These are phyloP conservation scores for Battus philenor DNA, from an alignment of 1,140 invertebrate genomes.

Conservation along the genomic window DNA sequence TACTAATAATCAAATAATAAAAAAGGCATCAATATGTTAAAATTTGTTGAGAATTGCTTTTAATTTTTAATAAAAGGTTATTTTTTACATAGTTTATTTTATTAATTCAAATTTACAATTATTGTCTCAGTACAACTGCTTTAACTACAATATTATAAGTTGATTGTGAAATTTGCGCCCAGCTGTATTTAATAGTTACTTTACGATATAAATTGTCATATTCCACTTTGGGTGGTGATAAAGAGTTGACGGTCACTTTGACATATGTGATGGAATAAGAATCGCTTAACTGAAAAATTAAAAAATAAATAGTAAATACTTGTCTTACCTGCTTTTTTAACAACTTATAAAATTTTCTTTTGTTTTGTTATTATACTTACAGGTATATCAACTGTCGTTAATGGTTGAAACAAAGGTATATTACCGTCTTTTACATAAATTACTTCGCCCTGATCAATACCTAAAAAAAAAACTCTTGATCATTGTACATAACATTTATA, in stretches of 20 bases:
- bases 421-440: conserved; percentile 10
- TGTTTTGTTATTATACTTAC: conserved; percentile 9
- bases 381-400: conserved; percentile 11
- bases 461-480: neutral
- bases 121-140: no score
- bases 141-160: conserved; percentile 22
- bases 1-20: no score
- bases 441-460: conserved; percentile 2
- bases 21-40: no score
- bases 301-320: neutral
- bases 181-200: conserved; percentile 20
- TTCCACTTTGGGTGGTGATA: conserved; percentile 27
- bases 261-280: conserved; percentile 16
- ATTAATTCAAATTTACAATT: no score
- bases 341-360: no score
- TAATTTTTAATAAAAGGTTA: no score
- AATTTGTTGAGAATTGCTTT: no score
- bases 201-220: conserved; percentile 5
- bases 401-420: conserved; percentile 10
- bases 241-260: conserved; percentile 20
- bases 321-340: no score
- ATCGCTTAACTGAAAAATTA: conserved; percentile 16
- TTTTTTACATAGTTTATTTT: no score
- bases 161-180: conserved; percentile 18
- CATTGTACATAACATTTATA: neutral